These are phyloP conservation scores for Brachystomella parvula DNA, from an alignment of 1,140 invertebrate species.

Conservation along the genomic window DNA sequence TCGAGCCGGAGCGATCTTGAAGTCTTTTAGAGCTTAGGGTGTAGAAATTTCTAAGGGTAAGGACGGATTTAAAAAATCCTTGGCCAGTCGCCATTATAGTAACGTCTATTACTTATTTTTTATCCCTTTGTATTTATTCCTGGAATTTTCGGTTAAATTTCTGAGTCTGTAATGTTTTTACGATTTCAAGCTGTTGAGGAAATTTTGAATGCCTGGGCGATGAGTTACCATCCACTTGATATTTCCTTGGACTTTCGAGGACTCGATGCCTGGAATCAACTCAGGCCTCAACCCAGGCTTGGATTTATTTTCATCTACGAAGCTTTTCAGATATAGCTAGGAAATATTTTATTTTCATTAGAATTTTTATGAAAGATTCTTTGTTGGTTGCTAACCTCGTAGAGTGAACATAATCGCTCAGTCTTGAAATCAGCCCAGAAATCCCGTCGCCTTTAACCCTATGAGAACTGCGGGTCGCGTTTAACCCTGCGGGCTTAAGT, in stretches of 20 bases:
- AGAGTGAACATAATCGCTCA: neutral
- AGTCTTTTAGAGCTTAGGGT: too few species aligned
- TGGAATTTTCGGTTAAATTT: too few species aligned
- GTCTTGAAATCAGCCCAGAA: neutral
- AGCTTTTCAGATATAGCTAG: neutral
- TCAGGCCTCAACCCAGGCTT: neutral
- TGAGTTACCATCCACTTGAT: constrained; percentile 1
- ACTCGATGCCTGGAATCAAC: neutral
- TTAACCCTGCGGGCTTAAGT: neutral
- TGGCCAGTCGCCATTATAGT: too few species aligned
- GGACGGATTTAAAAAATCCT: too few species aligned
- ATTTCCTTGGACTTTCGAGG: neutral
- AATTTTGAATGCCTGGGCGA: neutral
- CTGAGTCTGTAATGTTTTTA: too few species aligned
- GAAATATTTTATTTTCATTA: neutral
- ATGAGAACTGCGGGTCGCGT: too few species aligned
- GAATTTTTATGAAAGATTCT: neutral
- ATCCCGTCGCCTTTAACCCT: neutral
- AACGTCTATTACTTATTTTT: too few species aligned
- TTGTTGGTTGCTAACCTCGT: neutral
- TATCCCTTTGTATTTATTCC: too few species aligned
- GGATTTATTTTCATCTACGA: neutral
- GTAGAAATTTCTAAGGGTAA: too few species aligned
- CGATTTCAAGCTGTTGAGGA: too few species aligned
- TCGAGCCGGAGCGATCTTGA: too few species aligned